Evolutionary conservation across 2,797 vertebrate species (phyloP).

Genomic region (Leptatherina wallacei): DNA sequence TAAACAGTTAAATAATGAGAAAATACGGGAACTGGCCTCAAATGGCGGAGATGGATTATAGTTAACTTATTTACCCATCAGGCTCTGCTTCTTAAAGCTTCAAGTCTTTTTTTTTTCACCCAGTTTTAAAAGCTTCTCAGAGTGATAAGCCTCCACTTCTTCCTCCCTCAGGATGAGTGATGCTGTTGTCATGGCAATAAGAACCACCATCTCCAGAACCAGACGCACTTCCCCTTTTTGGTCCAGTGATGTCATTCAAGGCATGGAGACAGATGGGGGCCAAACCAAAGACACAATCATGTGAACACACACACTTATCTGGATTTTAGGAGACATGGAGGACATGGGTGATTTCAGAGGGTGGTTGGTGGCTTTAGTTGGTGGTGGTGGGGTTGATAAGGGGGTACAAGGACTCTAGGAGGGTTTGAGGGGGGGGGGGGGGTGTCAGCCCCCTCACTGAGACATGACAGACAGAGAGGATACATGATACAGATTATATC

Average conservation of each 20-base stretch:
- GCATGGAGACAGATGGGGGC: constrained; percentile 52
- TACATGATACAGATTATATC: not conserved
- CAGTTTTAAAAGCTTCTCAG: constrained; percentile 74
- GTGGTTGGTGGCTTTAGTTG: not conserved
- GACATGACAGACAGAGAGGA: constrained; percentile 17
- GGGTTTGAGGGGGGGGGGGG: not conserved
- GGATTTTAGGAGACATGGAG: constrained; percentile 65
- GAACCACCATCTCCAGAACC: constrained; percentile 40
- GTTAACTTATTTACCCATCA: constrained; percentile 80
- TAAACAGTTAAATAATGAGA: constrained; percentile 49
- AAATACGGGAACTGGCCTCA: constrained; percentile 78
- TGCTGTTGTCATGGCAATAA: constrained; percentile 71
- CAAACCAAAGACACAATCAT: constrained; percentile 34
- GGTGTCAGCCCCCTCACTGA: constrained; percentile 2
- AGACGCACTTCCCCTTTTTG: constrained; percentile 43
- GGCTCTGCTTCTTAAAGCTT: constrained; percentile 70
- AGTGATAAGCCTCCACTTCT: constrained; percentile 68
- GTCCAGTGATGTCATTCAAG: constrained; percentile 66
- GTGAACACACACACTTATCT: constrained; percentile 84
- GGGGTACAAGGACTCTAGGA: not conserved
- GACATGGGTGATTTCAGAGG: constrained; percentile 67
- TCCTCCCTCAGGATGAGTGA: constrained; percentile 62
- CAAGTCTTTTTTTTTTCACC: constrained; percentile 31
- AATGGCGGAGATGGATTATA: constrained; percentile 67
- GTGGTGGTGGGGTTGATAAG: constrained; percentile 64